phyloP scores from a whole-genome alignment of 2,113 vertebrate genomes.

The Otocyon megalotis region DNA sequence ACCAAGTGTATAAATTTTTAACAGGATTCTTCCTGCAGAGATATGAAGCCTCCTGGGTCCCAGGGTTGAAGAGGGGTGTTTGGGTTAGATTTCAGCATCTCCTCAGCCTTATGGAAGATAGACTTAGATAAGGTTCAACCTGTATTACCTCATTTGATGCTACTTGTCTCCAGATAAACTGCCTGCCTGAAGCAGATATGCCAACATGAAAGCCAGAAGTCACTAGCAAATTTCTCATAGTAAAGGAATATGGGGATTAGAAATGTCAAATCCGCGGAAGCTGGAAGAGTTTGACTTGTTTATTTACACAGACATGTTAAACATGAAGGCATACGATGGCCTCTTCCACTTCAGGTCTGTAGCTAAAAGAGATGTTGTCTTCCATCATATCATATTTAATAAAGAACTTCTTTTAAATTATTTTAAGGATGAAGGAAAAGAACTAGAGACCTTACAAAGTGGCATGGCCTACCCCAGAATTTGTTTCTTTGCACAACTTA shows the following conservation, averaged over 20 bases:
- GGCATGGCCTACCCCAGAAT: background rate
- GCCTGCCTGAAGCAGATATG: background rate
- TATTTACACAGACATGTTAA: background rate
- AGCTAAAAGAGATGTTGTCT: background rate
- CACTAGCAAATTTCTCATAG: background rate
- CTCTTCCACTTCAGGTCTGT: background rate
- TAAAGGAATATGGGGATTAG: background rate
- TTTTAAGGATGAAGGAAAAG: slow-evolving; percentile 43
- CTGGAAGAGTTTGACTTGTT: background rate
- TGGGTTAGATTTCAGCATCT: background rate
- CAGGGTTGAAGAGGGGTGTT: background rate
- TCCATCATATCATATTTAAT: background rate
- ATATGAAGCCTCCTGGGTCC: background rate
- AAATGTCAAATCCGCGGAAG: background rate
- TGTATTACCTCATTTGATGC: background rate
- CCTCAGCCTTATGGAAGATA: background rate
- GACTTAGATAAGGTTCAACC: background rate
- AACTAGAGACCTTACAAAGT: background rate
- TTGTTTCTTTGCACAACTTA: background rate
- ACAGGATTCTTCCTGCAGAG: background rate
- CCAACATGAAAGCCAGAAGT: background rate
- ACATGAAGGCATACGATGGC: background rate
- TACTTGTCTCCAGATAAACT: background rate
- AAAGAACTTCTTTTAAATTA: slow-evolving; percentile 1
- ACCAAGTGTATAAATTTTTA: background rate